A percentile compares a stretch with the other conserved stretches of the same genome.
Conservation (phyloP, 1,140 invertebrate species). For the Drosophila sproati region DNA sequence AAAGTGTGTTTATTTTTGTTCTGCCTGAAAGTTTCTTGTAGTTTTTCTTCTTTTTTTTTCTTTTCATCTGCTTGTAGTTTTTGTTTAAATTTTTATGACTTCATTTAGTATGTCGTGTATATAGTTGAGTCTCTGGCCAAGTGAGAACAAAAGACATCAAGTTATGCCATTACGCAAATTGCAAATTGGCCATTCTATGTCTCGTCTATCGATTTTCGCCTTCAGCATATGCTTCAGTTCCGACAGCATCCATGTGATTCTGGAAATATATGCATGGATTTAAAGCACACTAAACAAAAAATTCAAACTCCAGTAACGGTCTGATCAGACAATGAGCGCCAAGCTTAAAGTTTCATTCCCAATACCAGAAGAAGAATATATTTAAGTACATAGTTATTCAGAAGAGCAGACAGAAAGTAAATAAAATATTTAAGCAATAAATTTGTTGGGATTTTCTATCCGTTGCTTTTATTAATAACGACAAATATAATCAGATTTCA, state of each 20-base stretch:
- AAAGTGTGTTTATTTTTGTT: slow-evolving; percentile 72
- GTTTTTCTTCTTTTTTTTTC: slow-evolving; percentile 36
- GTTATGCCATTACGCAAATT: slow-evolving; percentile 66
- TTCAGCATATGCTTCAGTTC: slow-evolving; percentile 49
- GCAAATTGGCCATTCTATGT: slow-evolving; percentile 63
- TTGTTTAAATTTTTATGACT: slow-evolving; percentile 71
- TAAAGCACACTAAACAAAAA: slow-evolving; percentile 18
- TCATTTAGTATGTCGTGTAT: slow-evolving; percentile 52
- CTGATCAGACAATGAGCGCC: background rate
- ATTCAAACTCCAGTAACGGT: background rate
- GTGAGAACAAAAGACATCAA: slow-evolving; percentile 1
- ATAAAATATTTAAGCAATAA: too few species aligned
- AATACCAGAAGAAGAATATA: background rate
- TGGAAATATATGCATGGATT: slow-evolving; percentile 38
- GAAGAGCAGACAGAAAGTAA: background rate
- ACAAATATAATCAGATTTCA: too few species aligned
- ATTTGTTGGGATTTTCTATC: too few species aligned
- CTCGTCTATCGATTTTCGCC: slow-evolving; percentile 54
- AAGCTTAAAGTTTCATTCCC: background rate
- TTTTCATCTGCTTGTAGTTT: slow-evolving; percentile 22
- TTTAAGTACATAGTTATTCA: background rate
- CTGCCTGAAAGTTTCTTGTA: slow-evolving; percentile 55
- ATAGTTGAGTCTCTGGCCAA: slow-evolving; percentile 20
- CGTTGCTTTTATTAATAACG: too few species aligned
- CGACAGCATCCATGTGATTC: slow-evolving; percentile 30